These are phyloP conservation scores for Himalopsyche phryganea DNA, from an alignment of 1,140 invertebrate genomes.

Conservation along the genomic window DNA sequence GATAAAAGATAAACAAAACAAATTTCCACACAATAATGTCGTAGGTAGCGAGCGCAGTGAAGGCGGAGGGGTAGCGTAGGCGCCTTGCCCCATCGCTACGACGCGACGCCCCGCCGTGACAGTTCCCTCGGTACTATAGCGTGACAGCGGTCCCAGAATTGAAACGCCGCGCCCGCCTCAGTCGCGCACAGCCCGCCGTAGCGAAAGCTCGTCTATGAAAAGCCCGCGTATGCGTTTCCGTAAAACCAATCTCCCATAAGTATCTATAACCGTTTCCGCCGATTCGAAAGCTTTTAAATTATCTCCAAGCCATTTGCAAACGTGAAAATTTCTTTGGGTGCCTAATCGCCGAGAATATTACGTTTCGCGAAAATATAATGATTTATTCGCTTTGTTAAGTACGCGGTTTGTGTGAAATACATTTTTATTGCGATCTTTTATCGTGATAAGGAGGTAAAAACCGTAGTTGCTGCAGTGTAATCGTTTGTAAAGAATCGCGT, in stretches of 20 bases:
- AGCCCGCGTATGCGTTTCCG: neutral
- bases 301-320: neutral
- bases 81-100: slow-evolving; percentile 1
- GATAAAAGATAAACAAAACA: slow-evolving; percentile 15
- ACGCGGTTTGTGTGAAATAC: slow-evolving; percentile 18
- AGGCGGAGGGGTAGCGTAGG: slow-evolving; percentile 1
- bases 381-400: slow-evolving; percentile 5
- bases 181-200: slow-evolving; percentile 20
- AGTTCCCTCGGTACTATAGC: slow-evolving; percentile 6
- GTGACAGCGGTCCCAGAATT: slow-evolving; percentile 6
- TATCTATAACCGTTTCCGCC: slow-evolving; percentile 5
- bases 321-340: slow-evolving; percentile 5
- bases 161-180: slow-evolving; percentile 16
- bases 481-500: slow-evolving; percentile 23
- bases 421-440: slow-evolving; percentile 13
- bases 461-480: slow-evolving; percentile 21
- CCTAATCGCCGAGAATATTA: slow-evolving; percentile 10
- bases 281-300: slow-evolving; percentile 6
- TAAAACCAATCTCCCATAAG: slow-evolving; percentile 1
- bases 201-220: slow-evolving; percentile 14
- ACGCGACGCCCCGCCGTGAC: neutral
- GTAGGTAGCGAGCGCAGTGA: neutral
- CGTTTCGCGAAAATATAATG: neutral
- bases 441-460: slow-evolving; percentile 9
- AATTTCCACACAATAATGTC: slow-evolving; percentile 16